Conservation (phyloP, 2,888 invertebrate species). For the Neoitamus cyanurus region DNA sequence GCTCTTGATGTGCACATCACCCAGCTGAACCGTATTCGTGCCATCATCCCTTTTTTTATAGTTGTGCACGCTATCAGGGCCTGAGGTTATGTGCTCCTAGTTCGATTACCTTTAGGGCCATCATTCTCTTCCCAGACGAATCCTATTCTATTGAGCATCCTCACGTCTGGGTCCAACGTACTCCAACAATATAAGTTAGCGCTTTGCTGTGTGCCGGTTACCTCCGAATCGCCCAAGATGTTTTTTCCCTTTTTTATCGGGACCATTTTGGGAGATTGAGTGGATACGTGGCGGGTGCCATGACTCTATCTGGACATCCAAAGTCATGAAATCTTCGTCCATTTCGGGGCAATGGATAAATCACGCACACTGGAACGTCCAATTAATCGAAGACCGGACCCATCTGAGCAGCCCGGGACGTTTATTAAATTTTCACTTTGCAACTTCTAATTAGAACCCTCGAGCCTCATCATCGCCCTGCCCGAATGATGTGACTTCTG, state of each 20-base stretch:
- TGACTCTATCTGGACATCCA: background rate
- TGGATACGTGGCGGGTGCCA: background rate
- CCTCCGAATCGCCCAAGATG: background rate
- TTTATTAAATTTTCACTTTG: constrained; percentile 5
- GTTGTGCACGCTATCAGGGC: background rate
- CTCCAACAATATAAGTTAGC: background rate
- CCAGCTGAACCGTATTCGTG: background rate
- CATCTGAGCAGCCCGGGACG: background rate
- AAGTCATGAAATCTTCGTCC: background rate
- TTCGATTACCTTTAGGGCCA: constrained; percentile 23
- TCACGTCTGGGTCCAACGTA: background rate
- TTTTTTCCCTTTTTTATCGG: background rate
- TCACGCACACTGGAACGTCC: background rate
- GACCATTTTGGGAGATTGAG: background rate
- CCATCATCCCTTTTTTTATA: background rate
- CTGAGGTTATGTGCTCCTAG: constrained; percentile 19
- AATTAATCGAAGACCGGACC: background rate
- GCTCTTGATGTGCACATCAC: background rate
- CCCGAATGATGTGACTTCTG: background rate
- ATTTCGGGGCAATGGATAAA: background rate
- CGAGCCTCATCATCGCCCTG: background rate
- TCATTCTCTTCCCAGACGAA: constrained; percentile 21
- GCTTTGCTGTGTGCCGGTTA: background rate
- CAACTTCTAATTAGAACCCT: constrained; percentile 5
- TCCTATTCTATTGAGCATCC: constrained; percentile 4